Evolutionary conservation across 2,888 invertebrate species (phyloP).

Genomic region (Drosophila quinaria): DNA sequence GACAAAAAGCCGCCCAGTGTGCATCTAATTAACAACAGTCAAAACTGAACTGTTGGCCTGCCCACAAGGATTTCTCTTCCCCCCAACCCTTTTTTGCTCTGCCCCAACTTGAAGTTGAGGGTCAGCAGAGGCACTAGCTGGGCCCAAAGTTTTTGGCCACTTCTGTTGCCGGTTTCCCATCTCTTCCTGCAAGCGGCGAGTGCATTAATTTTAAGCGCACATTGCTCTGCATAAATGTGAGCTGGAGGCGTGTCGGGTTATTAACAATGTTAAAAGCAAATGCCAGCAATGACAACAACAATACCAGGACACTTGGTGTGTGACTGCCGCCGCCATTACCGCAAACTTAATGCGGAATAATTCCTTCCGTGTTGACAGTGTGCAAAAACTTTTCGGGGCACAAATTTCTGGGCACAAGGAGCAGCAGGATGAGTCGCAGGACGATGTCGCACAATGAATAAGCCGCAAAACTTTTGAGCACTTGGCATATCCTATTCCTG

Average conservation of each 20-base stretch:
- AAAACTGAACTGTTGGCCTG: constrained; percentile 35
- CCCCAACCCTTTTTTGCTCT: not conserved
- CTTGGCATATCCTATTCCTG: constrained; percentile 80
- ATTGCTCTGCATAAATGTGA: constrained; percentile 76
- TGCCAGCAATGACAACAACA: constrained; percentile 44
- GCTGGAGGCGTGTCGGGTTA: constrained; percentile 75
- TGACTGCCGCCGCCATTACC: constrained; percentile 77
- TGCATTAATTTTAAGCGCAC: constrained; percentile 81
- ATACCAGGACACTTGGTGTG: constrained; percentile 46
- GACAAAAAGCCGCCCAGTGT: constrained; percentile 23
- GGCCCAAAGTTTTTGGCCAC: constrained; percentile 68
- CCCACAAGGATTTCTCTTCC: constrained; percentile 2
- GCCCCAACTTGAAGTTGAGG: not conserved
- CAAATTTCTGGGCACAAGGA: constrained; percentile 61
- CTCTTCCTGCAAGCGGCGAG: constrained; percentile 55
- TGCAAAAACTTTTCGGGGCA: constrained; percentile 74
- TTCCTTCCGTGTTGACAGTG: constrained; percentile 82
- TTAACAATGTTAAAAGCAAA: constrained; percentile 79
- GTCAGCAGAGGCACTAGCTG: not conserved
- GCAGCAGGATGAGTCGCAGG: constrained; percentile 8
- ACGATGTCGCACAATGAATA: constrained; percentile 67
- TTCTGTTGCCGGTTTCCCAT: constrained; percentile 58
- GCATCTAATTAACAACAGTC: constrained; percentile 74
- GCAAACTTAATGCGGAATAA: constrained; percentile 83
- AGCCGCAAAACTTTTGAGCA: constrained; percentile 77